These are phyloP conservation scores for Penaeus japonicus DNA, from an alignment of 1,140 invertebrate species.

Conservation along the genomic window DNA sequence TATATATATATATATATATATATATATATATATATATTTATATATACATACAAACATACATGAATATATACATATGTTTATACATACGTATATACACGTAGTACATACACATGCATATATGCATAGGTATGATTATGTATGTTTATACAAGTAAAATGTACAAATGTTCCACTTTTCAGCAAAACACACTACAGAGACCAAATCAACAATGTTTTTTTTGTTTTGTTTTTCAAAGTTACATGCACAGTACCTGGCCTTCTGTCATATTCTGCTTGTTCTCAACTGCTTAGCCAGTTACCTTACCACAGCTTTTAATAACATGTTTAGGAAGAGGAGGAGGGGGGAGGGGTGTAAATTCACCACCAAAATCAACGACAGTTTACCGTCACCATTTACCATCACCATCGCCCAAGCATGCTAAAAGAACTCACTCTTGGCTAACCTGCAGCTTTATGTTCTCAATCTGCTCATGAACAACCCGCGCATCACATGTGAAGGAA, in stretches of 20 bases:
- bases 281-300: not conserved
- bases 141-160: not conserved
- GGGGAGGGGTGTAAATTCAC: too few relatives aligned
- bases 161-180: too few relatives aligned
- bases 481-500: slow-evolving; percentile 48
- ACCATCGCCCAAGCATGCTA: slow-evolving; percentile 46
- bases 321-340: not conserved
- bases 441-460: slow-evolving; percentile 54
- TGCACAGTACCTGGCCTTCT: too few relatives aligned
- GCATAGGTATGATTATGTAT: not conserved
- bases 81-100: not conserved
- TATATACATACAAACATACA: not conserved
- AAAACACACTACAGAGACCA: not conserved
- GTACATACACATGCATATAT: not conserved
- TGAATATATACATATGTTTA: not conserved
- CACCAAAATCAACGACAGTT: too few relatives aligned
- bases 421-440: slow-evolving; percentile 48
- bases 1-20: not conserved
- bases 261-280: not conserved
- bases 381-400: not conserved
- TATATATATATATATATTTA: not conserved
- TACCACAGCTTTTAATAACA: not conserved
- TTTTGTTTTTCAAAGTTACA: too few relatives aligned
- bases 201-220: too few relatives aligned
- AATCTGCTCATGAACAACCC: slow-evolving; percentile 51